These are phyloP conservation scores for Incurvaria masculella DNA, from an alignment of 2,888 invertebrate species.

Conservation along the genomic window DNA sequence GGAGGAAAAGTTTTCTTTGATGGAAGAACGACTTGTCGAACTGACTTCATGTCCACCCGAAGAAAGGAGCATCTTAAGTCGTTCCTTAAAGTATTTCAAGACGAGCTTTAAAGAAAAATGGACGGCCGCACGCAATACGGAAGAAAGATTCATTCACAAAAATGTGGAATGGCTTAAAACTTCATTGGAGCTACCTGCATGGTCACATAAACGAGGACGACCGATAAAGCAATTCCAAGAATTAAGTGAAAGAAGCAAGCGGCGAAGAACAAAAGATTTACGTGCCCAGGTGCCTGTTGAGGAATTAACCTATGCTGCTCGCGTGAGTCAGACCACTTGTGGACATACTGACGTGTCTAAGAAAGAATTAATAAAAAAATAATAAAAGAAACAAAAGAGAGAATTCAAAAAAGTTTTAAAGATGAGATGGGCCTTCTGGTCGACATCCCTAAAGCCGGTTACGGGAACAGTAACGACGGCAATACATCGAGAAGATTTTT, in stretches of 20 bases:
- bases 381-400: slow-evolving; percentile 6
- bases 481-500: slow-evolving; percentile 8
- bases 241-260: slow-evolving; percentile 7
- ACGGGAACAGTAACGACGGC: slow-evolving; percentile 6
- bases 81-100: slow-evolving; percentile 4
- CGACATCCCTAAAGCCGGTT: slow-evolving; percentile 6
- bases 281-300: slow-evolving; percentile 7
- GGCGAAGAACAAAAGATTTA: slow-evolving; percentile 7
- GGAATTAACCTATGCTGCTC: slow-evolving; percentile 7
- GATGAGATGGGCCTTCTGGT: slow-evolving; percentile 7
- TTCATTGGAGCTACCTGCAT: background rate
- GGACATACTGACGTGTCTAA: no score
- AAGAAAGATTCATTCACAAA: slow-evolving; percentile 1
- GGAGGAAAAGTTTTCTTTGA: slow-evolving; percentile 3
- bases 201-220: background rate
- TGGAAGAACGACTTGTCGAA: background rate
- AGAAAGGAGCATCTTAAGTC: background rate
- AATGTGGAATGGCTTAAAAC: slow-evolving; percentile 5
- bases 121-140: slow-evolving; percentile 1
- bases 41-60: slow-evolving; percentile 4
- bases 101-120: slow-evolving; percentile 3
- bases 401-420: slow-evolving; percentile 3
- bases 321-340: slow-evolving; percentile 3
- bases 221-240: slow-evolving; percentile 5
- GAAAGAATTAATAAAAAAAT: slow-evolving; percentile 1